phyloP scores from a whole-genome alignment of 35 echinoderm and acorn worm genomes.

The Ptychodera flava region DNA sequence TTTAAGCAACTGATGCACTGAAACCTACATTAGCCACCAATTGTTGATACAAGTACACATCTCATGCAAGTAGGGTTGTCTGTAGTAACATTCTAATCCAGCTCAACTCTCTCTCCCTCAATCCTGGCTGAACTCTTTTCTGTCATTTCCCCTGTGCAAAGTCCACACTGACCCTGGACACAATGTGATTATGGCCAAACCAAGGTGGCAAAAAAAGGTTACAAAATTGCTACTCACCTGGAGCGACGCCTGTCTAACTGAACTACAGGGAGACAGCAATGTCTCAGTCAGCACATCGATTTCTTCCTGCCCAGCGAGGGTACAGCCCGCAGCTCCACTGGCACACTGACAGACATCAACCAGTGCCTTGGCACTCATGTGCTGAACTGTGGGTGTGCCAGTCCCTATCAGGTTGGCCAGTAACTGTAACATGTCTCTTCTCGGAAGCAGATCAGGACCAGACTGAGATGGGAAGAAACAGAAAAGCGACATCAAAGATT shows the following conservation, averaged over 20 bases:
- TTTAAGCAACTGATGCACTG: too few species aligned
- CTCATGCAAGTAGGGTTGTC: too few species aligned
- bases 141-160: too few species aligned
- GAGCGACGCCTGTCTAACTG: conserved; percentile 56
- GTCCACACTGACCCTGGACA: too few species aligned
- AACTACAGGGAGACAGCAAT: conserved; percentile 45
- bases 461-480: conserved; percentile 21
- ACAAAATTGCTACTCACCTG: conserved; percentile 31
- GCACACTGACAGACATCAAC: conserved; percentile 65
- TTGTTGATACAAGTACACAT: too few species aligned
- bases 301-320: conserved; percentile 79
- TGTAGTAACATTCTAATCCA: too few species aligned
- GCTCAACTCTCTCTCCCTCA: too few species aligned
- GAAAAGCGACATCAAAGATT: background rate
- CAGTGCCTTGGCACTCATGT: conserved; percentile 38
- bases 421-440: conserved; percentile 63
- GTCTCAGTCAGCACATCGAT: conserved; percentile 57
- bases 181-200: too few species aligned
- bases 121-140: too few species aligned
- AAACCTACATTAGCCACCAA: too few species aligned
- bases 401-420: conserved; percentile 60
- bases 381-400: conserved; percentile 49
- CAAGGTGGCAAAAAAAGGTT: too few species aligned
- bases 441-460: conserved; percentile 83
- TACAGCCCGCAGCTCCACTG: conserved; percentile 71